Percentiles rank a stretch among this genome's conserved stretches.
phyloP scores from a whole-genome alignment of 2,888 invertebrate species.

The Cartodere bifasciata region DNA sequence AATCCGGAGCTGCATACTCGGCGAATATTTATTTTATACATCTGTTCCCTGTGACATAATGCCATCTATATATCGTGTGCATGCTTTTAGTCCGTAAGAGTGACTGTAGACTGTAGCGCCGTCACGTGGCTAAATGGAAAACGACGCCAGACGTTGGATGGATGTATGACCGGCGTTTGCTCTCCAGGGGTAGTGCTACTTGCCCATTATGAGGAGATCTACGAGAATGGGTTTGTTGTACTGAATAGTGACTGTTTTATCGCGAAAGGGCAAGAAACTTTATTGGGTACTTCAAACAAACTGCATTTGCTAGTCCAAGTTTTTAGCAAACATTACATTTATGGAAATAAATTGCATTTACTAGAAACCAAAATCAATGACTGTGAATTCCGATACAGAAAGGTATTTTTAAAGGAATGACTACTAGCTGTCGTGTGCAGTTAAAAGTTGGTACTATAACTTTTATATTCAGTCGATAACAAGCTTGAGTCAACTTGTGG shows the following conservation, averaged over 20 bases:
- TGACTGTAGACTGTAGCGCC: conserved; percentile 31
- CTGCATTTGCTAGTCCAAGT: no score
- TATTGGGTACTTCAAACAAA: no score
- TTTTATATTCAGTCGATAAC: no score
- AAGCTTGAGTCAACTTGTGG: no score
- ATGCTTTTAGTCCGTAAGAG: conserved; percentile 50
- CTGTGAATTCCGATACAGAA: no score
- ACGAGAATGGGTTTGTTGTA: conserved; percentile 41
- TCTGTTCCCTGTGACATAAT: conserved; percentile 51
- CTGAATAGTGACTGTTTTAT: conserved; percentile 28
- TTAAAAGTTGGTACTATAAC: no score
- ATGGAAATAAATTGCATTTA: no score
- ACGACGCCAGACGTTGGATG: conserved; percentile 25
- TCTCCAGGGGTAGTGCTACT: conserved; percentile 27
- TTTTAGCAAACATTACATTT: no score
- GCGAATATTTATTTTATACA: conserved; percentile 46
- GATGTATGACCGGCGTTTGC: conserved; percentile 26
- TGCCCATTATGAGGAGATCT: conserved; percentile 39
- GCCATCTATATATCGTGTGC: conserved; percentile 50
- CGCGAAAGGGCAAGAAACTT: conserved; percentile 1
- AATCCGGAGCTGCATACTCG: conserved; percentile 44
- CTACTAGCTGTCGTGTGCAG: no score
- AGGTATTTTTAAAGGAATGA: no score
- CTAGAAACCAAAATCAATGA: no score
- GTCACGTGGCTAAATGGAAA: conserved; percentile 21